phyloP scores from a whole-genome alignment of 2,113 vertebrate species.

The Taurulus bubalis region DNA sequence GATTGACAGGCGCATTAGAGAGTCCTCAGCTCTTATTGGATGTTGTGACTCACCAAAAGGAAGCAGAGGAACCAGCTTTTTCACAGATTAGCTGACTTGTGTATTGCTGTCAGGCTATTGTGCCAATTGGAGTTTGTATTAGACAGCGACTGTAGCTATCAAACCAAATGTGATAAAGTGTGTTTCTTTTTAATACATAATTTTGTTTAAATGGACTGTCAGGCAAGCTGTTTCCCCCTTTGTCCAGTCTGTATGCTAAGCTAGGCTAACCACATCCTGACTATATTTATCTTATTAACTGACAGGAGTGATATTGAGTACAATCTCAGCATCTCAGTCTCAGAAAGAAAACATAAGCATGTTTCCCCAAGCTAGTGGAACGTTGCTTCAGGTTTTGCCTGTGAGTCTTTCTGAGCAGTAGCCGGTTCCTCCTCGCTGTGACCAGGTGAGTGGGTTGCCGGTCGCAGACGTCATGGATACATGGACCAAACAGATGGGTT shows the following conservation, averaged over 20 bases:
- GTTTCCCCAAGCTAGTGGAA: background rate
- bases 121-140: no score
- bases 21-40: background rate
- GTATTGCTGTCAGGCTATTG: background rate
- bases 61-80: background rate
- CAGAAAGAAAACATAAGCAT: background rate
- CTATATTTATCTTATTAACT: background rate
- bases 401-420: background rate
- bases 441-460: conserved; percentile 86
- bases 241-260: background rate
- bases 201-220: no score
- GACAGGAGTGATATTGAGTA: background rate
- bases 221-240: background rate
- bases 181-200: background rate
- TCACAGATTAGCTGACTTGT: background rate
- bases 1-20: background rate
- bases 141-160: background rate
- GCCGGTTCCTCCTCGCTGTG: background rate
- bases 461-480: conserved; percentile 94
- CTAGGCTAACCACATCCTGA: background rate
- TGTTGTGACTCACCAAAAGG: background rate
- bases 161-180: background rate
- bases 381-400: background rate
- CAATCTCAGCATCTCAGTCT: background rate
- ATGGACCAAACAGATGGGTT: conserved; percentile 98